Conservation (phyloP, 2,113 vertebrate genomes). For the Platycercus adscitus region DNA sequence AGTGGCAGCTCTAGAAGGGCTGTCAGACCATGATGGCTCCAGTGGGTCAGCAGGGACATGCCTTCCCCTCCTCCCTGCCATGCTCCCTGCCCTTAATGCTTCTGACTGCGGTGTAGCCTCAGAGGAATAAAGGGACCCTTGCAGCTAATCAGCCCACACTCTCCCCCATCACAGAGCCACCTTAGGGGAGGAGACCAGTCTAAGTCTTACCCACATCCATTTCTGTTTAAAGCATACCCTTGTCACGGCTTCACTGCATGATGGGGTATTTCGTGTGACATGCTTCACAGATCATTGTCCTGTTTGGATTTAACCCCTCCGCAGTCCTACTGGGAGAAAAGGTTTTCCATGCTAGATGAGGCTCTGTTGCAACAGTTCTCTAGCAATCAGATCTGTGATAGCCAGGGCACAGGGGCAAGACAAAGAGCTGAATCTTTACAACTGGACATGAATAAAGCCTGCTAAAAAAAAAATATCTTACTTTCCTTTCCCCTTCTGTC, state of each 20-base stretch:
- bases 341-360: not conserved
- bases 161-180: not conserved
- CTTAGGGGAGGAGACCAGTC: not conserved
- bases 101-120: not conserved
- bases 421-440: not conserved
- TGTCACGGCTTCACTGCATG: not conserved
- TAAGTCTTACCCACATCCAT: not conserved
- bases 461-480: not conserved
- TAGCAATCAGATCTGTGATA: not conserved
- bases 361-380: not conserved
- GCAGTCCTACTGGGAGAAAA: not conserved
- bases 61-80: not conserved
- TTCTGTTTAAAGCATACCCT: not conserved
- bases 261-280: not conserved
- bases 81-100: not conserved
- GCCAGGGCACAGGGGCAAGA: not conserved
- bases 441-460: not conserved
- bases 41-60: not conserved
- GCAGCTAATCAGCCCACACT: not conserved
- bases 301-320: not conserved
- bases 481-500: not conserved
- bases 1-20: not conserved
- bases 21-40: not conserved
- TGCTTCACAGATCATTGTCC: not conserved
- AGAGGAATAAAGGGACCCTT: not conserved